These are phyloP conservation scores for Nansenia antarctica DNA, from an alignment of 2,113 vertebrate species.

Conservation along the genomic window DNA sequence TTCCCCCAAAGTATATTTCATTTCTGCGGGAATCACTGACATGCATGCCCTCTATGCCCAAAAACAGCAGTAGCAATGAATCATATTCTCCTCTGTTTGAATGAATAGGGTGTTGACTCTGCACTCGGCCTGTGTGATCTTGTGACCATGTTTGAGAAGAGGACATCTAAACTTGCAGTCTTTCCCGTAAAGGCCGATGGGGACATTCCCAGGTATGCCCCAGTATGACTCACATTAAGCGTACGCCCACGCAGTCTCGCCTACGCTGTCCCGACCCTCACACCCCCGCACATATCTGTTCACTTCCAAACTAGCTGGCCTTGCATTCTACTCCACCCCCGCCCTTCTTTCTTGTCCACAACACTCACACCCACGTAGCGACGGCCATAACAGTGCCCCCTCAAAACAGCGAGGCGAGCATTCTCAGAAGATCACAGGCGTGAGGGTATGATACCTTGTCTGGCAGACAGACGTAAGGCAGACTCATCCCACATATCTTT, in stretches of 20 bases:
- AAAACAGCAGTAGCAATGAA: constrained; percentile 7
- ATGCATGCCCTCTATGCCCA: not conserved
- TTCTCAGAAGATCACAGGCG: not conserved
- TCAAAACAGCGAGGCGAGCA: constrained; percentile 1
- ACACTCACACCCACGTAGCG: constrained; percentile 16
- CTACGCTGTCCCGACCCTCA: constrained; percentile 5
- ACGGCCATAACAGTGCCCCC: constrained; percentile 17
- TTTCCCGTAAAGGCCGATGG: constrained; percentile 14
- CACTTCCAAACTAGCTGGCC: constrained; percentile 4
- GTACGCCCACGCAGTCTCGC: not conserved
- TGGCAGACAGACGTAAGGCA: not conserved
- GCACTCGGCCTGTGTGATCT: not conserved
- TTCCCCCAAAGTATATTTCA: too few species aligned
- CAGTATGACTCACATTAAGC: constrained; percentile 39
- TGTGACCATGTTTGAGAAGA: not conserved
- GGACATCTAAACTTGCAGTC: not conserved
- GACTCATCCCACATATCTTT: not conserved
- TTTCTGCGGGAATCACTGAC: too few species aligned
- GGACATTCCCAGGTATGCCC: constrained; percentile 23
- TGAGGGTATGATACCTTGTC: not conserved
- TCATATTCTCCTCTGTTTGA: constrained; percentile 12
- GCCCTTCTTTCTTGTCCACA: not conserved
- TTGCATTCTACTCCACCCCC: constrained; percentile 8
- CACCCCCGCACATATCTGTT: constrained; percentile 13
- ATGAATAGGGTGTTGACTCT: not conserved